Evolutionary conservation across 1,140 invertebrate species (phyloP).

Genomic region (Condylostylus longicornis): DNA sequence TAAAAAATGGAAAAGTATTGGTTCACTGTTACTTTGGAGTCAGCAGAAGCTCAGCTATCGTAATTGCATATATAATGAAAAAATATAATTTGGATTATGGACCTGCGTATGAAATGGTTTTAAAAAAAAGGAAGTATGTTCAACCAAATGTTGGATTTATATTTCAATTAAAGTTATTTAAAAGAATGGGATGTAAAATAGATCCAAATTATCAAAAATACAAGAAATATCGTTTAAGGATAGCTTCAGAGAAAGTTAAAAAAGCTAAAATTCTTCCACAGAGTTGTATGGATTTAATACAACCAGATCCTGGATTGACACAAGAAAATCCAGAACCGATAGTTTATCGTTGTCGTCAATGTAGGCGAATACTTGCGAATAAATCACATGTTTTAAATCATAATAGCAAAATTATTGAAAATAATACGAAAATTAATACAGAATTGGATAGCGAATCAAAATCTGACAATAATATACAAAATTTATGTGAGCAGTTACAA

Average conservation of each 20-base stretch:
- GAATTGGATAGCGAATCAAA: conserved; percentile 25
- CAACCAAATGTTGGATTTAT: conserved; percentile 59
- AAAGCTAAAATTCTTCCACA: conserved; percentile 69
- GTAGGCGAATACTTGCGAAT: conserved; percentile 59
- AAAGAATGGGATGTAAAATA: conserved; percentile 55
- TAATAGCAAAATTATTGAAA: conserved; percentile 13
- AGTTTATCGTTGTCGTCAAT: conserved; percentile 65
- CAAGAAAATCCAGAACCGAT: conserved; percentile 62
- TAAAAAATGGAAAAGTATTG: conserved; percentile 43
- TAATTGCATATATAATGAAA: conserved; percentile 75
- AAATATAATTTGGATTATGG: conserved; percentile 54
- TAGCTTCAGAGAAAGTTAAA: conserved; percentile 63
- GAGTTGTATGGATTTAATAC: conserved; percentile 56
- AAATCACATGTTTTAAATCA: conserved; percentile 63
- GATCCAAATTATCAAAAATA: conserved; percentile 56
- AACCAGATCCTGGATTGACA: conserved; percentile 60
- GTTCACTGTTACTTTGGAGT: conserved; percentile 78
- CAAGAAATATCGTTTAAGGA: conserved; percentile 57
- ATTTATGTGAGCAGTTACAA: conserved; percentile 6
- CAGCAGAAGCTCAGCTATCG: conserved; percentile 67
- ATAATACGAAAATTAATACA: conserved; percentile 26
- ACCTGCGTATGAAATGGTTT: conserved; percentile 51
- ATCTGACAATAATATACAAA: conserved; percentile 26
- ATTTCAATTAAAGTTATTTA: conserved; percentile 58
- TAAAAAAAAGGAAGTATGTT: conserved; percentile 46